Evolutionary conservation across 2,888 invertebrate species (phyloP).

Genomic region (Panorpa germanica): DNA sequence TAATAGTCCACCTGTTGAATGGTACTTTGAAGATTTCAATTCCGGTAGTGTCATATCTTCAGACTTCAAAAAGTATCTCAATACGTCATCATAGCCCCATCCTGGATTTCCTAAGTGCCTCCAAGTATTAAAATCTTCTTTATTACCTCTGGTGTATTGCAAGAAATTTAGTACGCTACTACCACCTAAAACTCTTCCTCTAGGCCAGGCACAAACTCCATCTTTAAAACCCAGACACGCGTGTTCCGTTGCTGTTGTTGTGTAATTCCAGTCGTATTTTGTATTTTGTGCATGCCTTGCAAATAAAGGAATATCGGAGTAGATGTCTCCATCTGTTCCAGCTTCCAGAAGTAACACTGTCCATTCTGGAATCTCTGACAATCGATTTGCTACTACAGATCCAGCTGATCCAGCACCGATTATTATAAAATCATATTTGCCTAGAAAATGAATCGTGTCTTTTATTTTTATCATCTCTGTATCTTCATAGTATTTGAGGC

Average conservation of each 20-base stretch:
- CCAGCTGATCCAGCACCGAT: slow-evolving; percentile 24
- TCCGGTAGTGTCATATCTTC: slow-evolving; percentile 38
- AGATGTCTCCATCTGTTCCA: slow-evolving; percentile 37
- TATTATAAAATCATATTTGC: slow-evolving; percentile 17
- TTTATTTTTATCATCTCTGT: too few species aligned
- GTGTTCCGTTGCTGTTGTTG: too few species aligned
- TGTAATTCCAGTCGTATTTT: slow-evolving; percentile 14
- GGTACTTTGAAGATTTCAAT: slow-evolving; percentile 29
- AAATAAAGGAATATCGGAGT: neutral
- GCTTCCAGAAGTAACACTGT: slow-evolving; percentile 41
- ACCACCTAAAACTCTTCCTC: slow-evolving; percentile 49
- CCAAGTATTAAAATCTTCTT: slow-evolving; percentile 50
- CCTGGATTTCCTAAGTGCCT: slow-evolving; percentile 39
- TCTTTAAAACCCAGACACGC: slow-evolving; percentile 30
- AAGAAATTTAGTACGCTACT: slow-evolving; percentile 43
- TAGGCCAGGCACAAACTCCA: slow-evolving; percentile 39
- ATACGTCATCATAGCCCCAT: slow-evolving; percentile 44
- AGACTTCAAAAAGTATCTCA: slow-evolving; percentile 49
- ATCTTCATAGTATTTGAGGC: too few species aligned
- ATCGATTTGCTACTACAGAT: slow-evolving; percentile 38
- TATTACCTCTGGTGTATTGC: slow-evolving; percentile 44
- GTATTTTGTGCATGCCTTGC: neutral
- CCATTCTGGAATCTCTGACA: slow-evolving; percentile 37
- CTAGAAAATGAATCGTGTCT: too few species aligned
- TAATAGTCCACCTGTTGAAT: slow-evolving; percentile 34